phyloP scores from a whole-genome alignment of 1,140 invertebrate genomes.

The Apis dorsata region DNA sequence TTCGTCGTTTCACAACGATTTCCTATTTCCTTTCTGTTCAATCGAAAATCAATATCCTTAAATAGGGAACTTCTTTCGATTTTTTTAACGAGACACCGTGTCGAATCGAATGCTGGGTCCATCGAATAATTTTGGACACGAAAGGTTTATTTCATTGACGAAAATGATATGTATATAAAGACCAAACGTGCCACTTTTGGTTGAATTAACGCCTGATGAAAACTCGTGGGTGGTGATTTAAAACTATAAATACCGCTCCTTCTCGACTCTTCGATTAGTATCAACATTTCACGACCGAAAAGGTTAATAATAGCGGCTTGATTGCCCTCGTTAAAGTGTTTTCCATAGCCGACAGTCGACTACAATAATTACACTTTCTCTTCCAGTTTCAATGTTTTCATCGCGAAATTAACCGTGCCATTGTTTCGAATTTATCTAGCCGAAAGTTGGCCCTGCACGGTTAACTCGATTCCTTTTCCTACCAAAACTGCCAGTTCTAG shows the following conservation, averaged over 20 bases:
- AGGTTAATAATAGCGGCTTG: constrained; percentile 31
- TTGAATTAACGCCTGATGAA: neutral
- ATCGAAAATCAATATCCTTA: too few relatives aligned
- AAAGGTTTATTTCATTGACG: neutral
- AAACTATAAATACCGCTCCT: neutral
- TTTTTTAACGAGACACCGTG: too few relatives aligned
- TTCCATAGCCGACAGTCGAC: neutral
- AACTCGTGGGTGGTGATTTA: neutral
- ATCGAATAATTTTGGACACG: neutral
- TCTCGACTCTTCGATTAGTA: neutral
- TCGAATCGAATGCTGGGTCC: too few relatives aligned
- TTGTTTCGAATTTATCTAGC: constrained; percentile 9
- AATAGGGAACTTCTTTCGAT: too few relatives aligned
- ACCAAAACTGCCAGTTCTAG: too few relatives aligned
- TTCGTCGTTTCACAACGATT: too few relatives aligned
- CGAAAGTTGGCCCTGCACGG: too few relatives aligned
- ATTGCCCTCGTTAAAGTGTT: constrained; percentile 20
- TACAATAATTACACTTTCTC: constrained; percentile 19
- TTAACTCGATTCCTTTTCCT: constrained; percentile 12
- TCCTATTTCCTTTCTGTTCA: too few relatives aligned
- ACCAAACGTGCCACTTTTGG: neutral
- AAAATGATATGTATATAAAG: too few relatives aligned
- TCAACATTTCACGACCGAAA: constrained; percentile 6
- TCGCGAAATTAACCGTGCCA: constrained; percentile 8
- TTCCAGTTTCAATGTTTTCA: constrained; percentile 2